Conservation (phyloP, 2,888 invertebrate genomes). For the Corbicula japonica region DNA sequence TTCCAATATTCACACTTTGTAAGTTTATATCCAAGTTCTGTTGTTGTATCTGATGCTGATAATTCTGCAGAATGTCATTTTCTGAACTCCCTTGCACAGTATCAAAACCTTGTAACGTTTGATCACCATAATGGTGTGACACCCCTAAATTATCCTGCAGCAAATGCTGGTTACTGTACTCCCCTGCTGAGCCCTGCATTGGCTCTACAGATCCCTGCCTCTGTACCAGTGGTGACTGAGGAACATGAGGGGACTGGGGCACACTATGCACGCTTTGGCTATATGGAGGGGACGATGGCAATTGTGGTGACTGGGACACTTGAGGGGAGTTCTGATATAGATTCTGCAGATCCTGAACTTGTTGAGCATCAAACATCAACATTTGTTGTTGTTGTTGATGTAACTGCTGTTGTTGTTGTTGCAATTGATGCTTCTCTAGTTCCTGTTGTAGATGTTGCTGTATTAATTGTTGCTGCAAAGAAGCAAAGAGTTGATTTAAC, state of each 20-base stretch:
- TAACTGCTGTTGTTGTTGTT: constrained; percentile 65
- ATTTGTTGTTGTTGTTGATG: constrained; percentile 65
- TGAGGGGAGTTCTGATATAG: constrained; percentile 50
- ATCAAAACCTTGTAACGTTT: constrained; percentile 30
- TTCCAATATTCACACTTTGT: constrained; percentile 27
- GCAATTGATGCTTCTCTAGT: constrained; percentile 71
- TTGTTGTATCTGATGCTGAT: constrained; percentile 50
- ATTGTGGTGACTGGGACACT: constrained; percentile 62
- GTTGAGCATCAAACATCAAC: constrained; percentile 36
- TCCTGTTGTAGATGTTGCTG: constrained; percentile 69
- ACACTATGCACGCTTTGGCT: constrained; percentile 55
- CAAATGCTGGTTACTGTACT: constrained; percentile 30
- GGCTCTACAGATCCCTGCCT: constrained; percentile 68
- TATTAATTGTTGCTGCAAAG: constrained; percentile 59
- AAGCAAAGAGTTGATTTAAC: too few species aligned
- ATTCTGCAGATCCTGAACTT: constrained; percentile 17
- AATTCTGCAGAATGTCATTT: constrained; percentile 24
- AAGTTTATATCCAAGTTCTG: constrained; percentile 52
- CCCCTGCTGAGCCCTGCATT: constrained; percentile 43
- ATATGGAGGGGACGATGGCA: constrained; percentile 56
- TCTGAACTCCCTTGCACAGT: constrained; percentile 35
- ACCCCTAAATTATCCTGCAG: constrained; percentile 35
- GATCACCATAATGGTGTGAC: constrained; percentile 16
- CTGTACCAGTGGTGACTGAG: constrained; percentile 63
- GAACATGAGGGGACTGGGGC: constrained; percentile 53